Evolutionary conservation across 1,140 invertebrate genomes (phyloP), one percentile per base, ranked within the genome.

Genomic region (Contarinia nasturtii): DNA sequence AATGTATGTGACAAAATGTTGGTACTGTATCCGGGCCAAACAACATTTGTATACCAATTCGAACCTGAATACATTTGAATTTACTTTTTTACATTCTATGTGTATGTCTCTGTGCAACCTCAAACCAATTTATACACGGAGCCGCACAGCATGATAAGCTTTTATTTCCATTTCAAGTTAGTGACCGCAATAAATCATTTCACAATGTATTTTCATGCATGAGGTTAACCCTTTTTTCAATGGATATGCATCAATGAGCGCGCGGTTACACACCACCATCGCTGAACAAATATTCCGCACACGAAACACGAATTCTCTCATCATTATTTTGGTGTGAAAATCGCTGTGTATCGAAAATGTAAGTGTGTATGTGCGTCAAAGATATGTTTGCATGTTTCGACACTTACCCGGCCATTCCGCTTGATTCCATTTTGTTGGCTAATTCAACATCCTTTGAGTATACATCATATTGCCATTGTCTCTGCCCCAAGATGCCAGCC

Each of bases 401-500:
- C 42, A 66, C 74, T 74, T 69, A 96, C 92, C 93, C 93, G 2
- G 93, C 88, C 64, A 85, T 79, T 34, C 94, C 94, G 49, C 86
- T 88, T 61, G 88, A 91, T 68, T 98, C 94, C 92, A 98, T 97
- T 69, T 96, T 95, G 64, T 98, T 98, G 10, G 94, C 94, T 38
- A 97, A 69, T 57, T 92, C 92, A 5, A 98, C 94, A 61, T 97
- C 94, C 58, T 94, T 85, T 49, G 86, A 90, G 64, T 96, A 98
- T 27, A 98, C 89, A 58, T 98, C 94, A 67, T 94, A 98, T 67
- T 98, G 93, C 93, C 93, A 98, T 60, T 98, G 94, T 22, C 87
- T 68, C 55, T 96, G 87, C 0, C 94, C 94, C 37, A 98, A 71
- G 17, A 98, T 92, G 1, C 94, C 94, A 34, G 92, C 93, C 22